Evolutionary conservation across 1,140 invertebrate genomes (phyloP), one percentile per base, ranked within the genome.

Genomic region (Pseudoatta argentina): DNA sequence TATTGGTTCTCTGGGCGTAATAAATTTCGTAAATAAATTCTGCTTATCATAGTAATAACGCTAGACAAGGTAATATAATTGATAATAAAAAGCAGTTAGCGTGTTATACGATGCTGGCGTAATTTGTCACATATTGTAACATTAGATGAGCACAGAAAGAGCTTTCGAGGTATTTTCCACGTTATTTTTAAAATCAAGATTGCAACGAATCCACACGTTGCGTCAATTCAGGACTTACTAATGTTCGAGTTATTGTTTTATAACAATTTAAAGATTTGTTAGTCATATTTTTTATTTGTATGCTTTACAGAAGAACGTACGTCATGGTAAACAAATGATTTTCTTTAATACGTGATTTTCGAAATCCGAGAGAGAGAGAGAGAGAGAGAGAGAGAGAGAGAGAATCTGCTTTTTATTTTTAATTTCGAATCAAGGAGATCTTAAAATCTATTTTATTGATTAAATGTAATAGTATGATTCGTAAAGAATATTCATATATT

Each of bases 81-180:
- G 73, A 76, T 76, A 61, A 76, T 61, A 76, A 61, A 75, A 76
- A 61, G 30, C 3, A 59, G n/a, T 39, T 75, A 75, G 53, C 30
- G n/a, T n/a, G 21, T n/a, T 24, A 18, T 24, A 27, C 7, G 21
- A 44, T 16, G 3, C 18, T 34, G 14, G 39, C 7, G 34, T 14
- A 51, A 76, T 76, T 76, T 4, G 53, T 61, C 73, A 24, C 10
- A 44, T 14, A 59, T n/a, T 63, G 34, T 44, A 61, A 76, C 55
- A 30, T 10, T 39, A 1, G 39, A 77, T 8, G 34, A 76, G 7
- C 30, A 77, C 21, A 7, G 30, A 27, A 73, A 8, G 3, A 24
- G 59, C 24, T 77, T 77, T 44, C 1, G 21, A 44, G 8, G 7
- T 6, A 39, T 77, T 44, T 48, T 61, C 30, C 21, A 14, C 30